Base-by-base conservation (phyloP, 2,797 vertebrate genomes). In the Pipistrellus nathusii region DNA sequence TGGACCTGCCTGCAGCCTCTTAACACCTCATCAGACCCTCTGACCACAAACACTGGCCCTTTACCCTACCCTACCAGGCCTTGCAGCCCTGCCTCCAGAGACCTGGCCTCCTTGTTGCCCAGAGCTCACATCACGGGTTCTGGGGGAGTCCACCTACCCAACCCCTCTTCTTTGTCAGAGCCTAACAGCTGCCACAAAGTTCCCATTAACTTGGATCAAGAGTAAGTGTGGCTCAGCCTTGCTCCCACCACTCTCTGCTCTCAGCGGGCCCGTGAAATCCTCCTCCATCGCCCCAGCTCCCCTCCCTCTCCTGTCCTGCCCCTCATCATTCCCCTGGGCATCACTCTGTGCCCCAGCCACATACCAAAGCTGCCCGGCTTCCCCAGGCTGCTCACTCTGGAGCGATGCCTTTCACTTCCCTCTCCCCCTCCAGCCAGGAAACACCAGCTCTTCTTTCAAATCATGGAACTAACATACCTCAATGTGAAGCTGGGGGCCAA, bases 121-220 rank as follows among this genome's bases (percentile, higher is more conserved):
- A 18, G 17, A 76, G 35, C 25, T n/a, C 15, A 46, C 14, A 48
- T 35, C 55, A 2, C 25, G 38, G n/a, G n/a, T 17, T 30, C 21
- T 3, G 0, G 9, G 14, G 53, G 1, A 10, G 4, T 8, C 14
- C 2, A 2, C 75, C 41, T n/a, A 14, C 23, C 32, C 41, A 83
- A 38, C 0, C 11, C 23, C 77, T 76, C 57, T 80, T 48, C 66
- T 76, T 48, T 13, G 9, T 32, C 27, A 73, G 72, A 84, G 55
- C 6, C 69, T 81, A 25, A 46, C 11, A 9, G 11, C 10, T 53
- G 21, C 30, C 27, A 6, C 23, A 17, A 35, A 75, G 51, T 66
- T 44, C 21, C 44, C n/a, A 23, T n/a, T 3, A 5, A 32, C 21
- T 32, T 73, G 44, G 69, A 66, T 23, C 7, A 30, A 46, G 64